Evolutionary conservation across 1,140 invertebrate species (phyloP), one percentile per base, ranked within the genome.

Genomic region (Agrypnia vestita): DNA sequence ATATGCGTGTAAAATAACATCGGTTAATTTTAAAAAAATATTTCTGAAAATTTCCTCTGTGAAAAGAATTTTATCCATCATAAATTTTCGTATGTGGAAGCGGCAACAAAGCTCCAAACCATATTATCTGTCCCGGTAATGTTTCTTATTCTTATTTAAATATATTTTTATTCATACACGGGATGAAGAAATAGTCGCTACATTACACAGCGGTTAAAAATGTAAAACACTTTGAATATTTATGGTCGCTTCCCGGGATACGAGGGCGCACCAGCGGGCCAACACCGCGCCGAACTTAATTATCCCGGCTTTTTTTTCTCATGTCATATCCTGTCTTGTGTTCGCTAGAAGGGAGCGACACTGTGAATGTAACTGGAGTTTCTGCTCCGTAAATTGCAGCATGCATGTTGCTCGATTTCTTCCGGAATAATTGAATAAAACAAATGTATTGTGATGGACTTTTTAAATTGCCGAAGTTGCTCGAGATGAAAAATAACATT

Each of bases 101-200:
- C 25, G 19, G 35, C 19, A 43, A 8, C 19, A 62, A 21, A 43
- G 19, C 19, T 62, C 19, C 61, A 13, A 62, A 62, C 61, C 61
- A 35, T 62, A 62, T 62, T 62, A 62, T 62, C 25, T 62, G 61
- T 62, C 61, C 7, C 61, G 13, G 25, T 62, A n/a, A 12, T 35
- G 25, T 13, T 43, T n/a, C 61, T 62, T 62, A 43, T 62, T 62
- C 61, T 62, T 62, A 62, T 62, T 43, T 62, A 62, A 62, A 62
- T 62, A 25, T 13, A 43, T 62, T 25, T 62, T 62, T 62, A 62
- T 62, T 62, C 61, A 21, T 62, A 43, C 25, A 62, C 25, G 61
- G 61, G 7, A 13, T 13, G 61, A 25, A 19, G 61, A 62, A 35
- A 62, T 62, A 62, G n/a, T 25, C 61, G 61, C 61, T 62, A 62